Percentiles rank a stretch among this genome's conserved stretches.
Conservation (phyloP, 2,888 invertebrate species). For the Carterocephalus palaemon region DNA sequence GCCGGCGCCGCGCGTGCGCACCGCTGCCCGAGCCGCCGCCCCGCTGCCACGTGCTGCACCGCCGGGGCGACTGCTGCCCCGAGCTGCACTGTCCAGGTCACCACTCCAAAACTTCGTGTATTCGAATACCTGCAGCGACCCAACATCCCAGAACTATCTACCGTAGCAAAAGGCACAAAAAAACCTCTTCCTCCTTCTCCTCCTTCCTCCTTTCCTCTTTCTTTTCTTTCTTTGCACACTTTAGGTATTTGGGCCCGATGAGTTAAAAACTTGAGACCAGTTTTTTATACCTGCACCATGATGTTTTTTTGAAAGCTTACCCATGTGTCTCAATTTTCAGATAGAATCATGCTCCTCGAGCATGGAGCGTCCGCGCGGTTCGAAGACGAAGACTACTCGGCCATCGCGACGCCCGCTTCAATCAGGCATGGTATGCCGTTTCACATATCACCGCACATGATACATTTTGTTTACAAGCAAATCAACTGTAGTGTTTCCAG, state of each 20-base stretch:
- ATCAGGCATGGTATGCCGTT: slow-evolving; percentile 46
- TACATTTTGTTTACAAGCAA: slow-evolving; percentile 26
- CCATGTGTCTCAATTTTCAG: slow-evolving; percentile 42
- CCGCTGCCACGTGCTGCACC: slow-evolving; percentile 85
- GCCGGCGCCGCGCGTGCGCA: slow-evolving; percentile 87
- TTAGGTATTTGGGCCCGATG: too few species aligned
- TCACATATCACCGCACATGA: neutral
- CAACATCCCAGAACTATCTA: too few species aligned
- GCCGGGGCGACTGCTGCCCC: slow-evolving; percentile 85
- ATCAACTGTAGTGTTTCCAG: slow-evolving; percentile 66
- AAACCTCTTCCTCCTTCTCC: too few species aligned
- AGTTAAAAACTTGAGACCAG: too few species aligned
- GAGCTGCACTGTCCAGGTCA: slow-evolving; percentile 86
- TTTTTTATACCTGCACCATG: too few species aligned
- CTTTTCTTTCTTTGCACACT: too few species aligned
- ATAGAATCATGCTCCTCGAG: slow-evolving; percentile 52
- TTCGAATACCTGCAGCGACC: too few species aligned
- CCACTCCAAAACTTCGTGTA: too few species aligned
- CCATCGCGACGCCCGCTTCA: slow-evolving; percentile 35
- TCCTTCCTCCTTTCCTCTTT: too few species aligned
- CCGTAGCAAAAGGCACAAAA: too few species aligned
- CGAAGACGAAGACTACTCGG: slow-evolving; percentile 36
- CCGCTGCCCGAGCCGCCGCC: slow-evolving; percentile 85
- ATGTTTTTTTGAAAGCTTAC: too few species aligned
- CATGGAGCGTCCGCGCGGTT: slow-evolving; percentile 44